Evolutionary conservation across 37 sponge, comb jelly and placozoan species (phyloP).

Genomic region (Agelas oroides): DNA sequence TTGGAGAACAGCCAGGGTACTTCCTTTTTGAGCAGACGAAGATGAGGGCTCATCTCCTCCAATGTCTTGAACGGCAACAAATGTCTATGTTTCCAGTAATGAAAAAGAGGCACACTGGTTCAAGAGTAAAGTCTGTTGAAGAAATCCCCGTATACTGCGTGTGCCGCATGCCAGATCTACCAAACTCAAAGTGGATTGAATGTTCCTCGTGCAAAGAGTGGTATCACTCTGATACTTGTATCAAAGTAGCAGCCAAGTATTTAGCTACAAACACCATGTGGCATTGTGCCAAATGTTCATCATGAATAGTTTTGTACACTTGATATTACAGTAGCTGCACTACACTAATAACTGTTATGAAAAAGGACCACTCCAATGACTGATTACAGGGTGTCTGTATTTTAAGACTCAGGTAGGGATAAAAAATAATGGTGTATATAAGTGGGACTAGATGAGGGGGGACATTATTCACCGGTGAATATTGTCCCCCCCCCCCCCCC

Average conservation of each 20-base stretch:
- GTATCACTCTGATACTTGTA: conserved; percentile 9
- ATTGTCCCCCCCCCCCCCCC: too few species aligned
- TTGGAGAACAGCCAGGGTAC: conserved; percentile 27
- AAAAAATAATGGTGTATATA: too few species aligned
- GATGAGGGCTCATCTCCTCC: conserved; percentile 20
- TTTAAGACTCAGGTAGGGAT: too few species aligned
- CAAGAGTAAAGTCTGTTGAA: neutral
- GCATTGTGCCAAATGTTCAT: too few species aligned
- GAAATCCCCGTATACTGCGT: conserved; percentile 6
- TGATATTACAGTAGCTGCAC: too few species aligned
- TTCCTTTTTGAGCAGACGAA: conserved; percentile 5
- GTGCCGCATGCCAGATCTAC: conserved; percentile 15
- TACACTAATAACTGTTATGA: too few species aligned
- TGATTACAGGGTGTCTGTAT: too few species aligned
- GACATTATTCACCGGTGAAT: too few species aligned
- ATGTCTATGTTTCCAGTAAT: conserved; percentile 14
- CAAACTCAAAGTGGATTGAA: neutral
- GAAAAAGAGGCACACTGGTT: neutral
- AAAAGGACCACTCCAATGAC: too few species aligned
- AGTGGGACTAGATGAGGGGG: too few species aligned
- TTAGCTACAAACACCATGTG: too few species aligned
- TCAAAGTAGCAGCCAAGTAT: neutral
- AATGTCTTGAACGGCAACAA: conserved; percentile 9
- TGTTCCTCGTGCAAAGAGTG: conserved; percentile 29
- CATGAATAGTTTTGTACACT: too few species aligned